phyloP scores from a whole-genome alignment of 2,888 invertebrate genomes.

The Eupeodes latifasciatus region DNA sequence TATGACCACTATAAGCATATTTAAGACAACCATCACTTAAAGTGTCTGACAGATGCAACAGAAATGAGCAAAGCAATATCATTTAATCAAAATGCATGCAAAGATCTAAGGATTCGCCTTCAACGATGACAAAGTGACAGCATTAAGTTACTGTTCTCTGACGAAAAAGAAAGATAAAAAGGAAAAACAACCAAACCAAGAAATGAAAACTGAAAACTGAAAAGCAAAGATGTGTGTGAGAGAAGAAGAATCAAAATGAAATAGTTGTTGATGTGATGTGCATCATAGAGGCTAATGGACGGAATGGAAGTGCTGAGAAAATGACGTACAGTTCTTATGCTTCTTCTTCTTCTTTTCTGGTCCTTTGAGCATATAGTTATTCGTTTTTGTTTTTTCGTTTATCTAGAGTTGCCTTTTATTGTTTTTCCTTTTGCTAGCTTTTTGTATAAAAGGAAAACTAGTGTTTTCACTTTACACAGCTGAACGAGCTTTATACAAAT shows the following conservation, averaged over 20 bases:
- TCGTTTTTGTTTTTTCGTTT: constrained; percentile 18
- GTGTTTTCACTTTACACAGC: constrained; percentile 52
- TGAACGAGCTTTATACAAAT: constrained; percentile 56
- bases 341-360: not conserved
- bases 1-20: constrained; percentile 13
- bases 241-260: constrained; percentile 12
- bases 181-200: not conserved
- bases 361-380: not conserved
- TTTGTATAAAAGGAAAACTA: constrained; percentile 20
- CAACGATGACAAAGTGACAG: constrained; percentile 24
- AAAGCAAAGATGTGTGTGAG: not conserved
- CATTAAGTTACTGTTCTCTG: constrained; percentile 10
- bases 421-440: not conserved
- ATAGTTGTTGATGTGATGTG: constrained; percentile 1
- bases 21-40: constrained; percentile 28
- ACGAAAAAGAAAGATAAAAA: not conserved
- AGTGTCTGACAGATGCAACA: constrained; percentile 35
- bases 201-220: not conserved
- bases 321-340: not conserved
- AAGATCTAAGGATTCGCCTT: constrained; percentile 25
- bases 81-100: constrained; percentile 33
- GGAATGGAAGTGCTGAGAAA: constrained; percentile 12
- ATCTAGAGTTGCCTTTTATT: constrained; percentile 3
- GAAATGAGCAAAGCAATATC: constrained; percentile 38
- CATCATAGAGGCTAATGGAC: constrained; percentile 14